Conservation (phyloP, 2,888 invertebrate genomes). For the Machimus atricapillus region DNA sequence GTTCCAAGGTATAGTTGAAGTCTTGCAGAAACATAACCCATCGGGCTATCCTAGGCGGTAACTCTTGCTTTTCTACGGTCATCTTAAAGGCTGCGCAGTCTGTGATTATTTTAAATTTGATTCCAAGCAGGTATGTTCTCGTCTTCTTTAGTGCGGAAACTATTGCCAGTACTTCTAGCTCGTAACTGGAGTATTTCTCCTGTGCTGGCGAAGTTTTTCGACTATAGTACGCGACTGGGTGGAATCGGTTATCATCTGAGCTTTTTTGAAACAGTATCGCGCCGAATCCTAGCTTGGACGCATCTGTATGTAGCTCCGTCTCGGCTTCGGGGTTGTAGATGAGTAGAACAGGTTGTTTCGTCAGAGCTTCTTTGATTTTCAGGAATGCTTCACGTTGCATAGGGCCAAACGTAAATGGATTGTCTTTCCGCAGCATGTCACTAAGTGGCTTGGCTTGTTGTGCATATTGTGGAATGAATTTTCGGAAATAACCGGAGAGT, state of each 20-base stretch:
- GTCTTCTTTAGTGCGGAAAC: conserved; percentile 47
- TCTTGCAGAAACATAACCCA: too few relatives aligned
- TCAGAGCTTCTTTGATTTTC: conserved; percentile 43
- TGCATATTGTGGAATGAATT: not conserved
- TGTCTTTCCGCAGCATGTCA: not conserved
- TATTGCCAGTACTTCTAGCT: conserved; percentile 41
- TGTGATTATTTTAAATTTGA: not conserved
- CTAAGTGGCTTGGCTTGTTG: conserved; percentile 43
- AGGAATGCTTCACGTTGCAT: conserved; percentile 42
- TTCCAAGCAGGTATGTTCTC: conserved; percentile 52
- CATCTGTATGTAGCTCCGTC: conserved; percentile 49
- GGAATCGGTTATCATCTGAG: conserved; percentile 37
- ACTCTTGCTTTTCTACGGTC: not conserved
- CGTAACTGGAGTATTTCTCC: conserved; percentile 40
- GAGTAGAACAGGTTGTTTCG: conserved; percentile 43
- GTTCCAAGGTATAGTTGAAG: too few relatives aligned
- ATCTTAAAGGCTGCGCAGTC: not conserved
- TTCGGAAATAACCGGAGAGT: conserved; percentile 49
- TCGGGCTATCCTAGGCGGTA: too few relatives aligned
- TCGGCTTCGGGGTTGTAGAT: conserved; percentile 45
- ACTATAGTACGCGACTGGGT: conserved; percentile 9
- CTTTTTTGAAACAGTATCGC: conserved; percentile 48
- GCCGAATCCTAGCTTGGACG: conserved; percentile 48
- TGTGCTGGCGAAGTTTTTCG: conserved; percentile 42
- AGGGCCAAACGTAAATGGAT: conserved; percentile 42